Conservation (phyloP, 2,888 invertebrate species). For the Furcula furcula region DNA sequence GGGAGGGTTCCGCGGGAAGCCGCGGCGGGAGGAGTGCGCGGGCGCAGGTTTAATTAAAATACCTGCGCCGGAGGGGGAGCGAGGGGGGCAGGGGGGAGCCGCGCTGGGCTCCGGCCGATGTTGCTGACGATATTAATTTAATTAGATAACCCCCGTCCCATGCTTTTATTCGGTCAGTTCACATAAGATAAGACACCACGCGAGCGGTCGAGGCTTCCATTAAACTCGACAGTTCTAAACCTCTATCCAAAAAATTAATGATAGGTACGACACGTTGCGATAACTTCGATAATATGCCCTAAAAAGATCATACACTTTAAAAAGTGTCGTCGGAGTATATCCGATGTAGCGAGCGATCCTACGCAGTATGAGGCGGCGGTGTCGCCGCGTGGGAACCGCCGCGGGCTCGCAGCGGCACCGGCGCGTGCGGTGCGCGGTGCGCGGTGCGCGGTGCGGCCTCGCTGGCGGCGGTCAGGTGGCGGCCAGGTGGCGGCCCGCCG, state of each 20-base stretch:
- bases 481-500: neutral
- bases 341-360: neutral
- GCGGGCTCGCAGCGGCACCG: neutral
- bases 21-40: neutral
- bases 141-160: slow-evolving; percentile 24
- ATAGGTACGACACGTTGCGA: neutral
- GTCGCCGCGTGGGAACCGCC: neutral
- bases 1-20: neutral
- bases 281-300: too few species aligned
- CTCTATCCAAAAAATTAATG: neutral
- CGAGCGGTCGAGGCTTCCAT: neutral
- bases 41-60: slow-evolving; percentile 48
- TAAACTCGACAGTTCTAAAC: neutral
- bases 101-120: slow-evolving; percentile 14
- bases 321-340: too few species aligned
- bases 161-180: neutral
- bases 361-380: neutral
- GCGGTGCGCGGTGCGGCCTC: neutral
- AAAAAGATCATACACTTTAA: too few species aligned
- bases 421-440: neutral
- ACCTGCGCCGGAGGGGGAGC: slow-evolving; percentile 28
- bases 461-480: neutral
- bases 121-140: slow-evolving; percentile 36
- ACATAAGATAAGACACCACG: neutral
- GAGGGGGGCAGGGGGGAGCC: slow-evolving; percentile 11